Evolutionary conservation across 1,140 invertebrate species (phyloP).

Genomic region (Neodiprion lecontei): DNA sequence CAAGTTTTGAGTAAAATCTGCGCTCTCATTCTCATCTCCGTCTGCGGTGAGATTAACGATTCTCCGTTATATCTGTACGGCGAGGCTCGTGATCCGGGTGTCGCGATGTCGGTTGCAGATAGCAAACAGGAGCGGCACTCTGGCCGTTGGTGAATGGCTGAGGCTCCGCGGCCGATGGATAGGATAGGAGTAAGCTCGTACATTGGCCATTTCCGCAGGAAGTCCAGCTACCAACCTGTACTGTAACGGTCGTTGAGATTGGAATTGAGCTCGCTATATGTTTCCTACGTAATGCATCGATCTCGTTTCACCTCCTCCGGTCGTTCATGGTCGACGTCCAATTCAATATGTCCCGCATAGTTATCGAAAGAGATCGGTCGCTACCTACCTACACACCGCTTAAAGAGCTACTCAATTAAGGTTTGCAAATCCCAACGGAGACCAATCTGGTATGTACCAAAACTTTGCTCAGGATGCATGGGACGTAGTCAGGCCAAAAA

Average conservation of each 20-base stretch:
- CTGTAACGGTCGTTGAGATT: conserved; percentile 55
- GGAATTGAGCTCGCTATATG: conserved; percentile 46
- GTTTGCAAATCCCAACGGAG: conserved; percentile 25
- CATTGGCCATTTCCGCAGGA: conserved; percentile 60
- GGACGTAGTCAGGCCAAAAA: conserved; percentile 21
- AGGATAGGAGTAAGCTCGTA: conserved; percentile 27
- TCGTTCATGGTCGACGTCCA: not conserved
- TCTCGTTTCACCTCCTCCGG: conserved; percentile 16
- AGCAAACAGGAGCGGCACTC: not conserved
- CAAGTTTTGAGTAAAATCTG: no score
- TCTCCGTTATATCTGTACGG: no score
- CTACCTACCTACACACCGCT: not conserved
- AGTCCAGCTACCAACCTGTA: conserved; percentile 50
- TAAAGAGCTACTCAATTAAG: conserved; percentile 28
- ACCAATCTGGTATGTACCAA: conserved; percentile 15
- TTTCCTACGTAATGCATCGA: conserved; percentile 48
- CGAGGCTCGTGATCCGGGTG: no score
- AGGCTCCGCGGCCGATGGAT: not conserved
- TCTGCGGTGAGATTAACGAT: no score
- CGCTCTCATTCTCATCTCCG: no score
- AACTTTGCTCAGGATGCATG: conserved; percentile 19
- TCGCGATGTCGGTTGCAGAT: not conserved
- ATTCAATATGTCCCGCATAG: conserved; percentile 29
- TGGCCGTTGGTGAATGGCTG: not conserved
- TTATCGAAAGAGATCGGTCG: not conserved